Base-by-base conservation (phyloP, 2,113 vertebrate genomes). In the Nansenia antarctica region DNA sequence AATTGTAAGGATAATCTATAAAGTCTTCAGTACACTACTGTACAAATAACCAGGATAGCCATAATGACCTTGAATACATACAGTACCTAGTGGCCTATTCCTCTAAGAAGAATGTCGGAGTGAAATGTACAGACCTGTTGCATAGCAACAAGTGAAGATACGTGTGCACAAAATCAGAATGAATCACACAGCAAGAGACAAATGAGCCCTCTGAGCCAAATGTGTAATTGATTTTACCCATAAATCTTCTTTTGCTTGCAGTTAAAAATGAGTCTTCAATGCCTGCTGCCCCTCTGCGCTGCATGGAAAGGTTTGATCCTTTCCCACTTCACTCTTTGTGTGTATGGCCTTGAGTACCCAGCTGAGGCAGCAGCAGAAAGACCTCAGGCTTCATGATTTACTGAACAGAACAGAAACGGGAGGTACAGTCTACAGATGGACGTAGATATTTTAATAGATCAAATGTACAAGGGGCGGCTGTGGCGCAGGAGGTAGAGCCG, bases 301-400 rank as follows among this genome's bases (percentile, higher is more conserved):
- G 42, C 61, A 77, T 83, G 85, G 86, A 87, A 87, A 86, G 84
- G 83, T 89, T n/a, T n/a, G n/a, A n/a, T n/a, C 9, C n/a, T 20
- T 20, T 47, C 3, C 82, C 84, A 81, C 69, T 81, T 86, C 67
- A 49, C 58, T 49, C 1, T 63, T 5, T 52, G 62, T 76, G 60
- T 76, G 63, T 66, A 67, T 31, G 53, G 53, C 64, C 54, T 54
- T 35, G 52, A 77, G 29, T 52, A 27, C 64, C 67, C 37, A 67
- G 68, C 69, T 65, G 67, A 73, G 42, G 29, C 35, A 57, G 65
- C 37, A 68, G 55, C 18, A 20, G 20, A 70, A 59, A 67, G 29
- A 71, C 15, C 29, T 15, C 6, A 20, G 65, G 42, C 39, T 7
- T 22, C 49, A 76, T 59, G 62, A 78, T 39, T 37, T 35, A 30